Percentiles rank a stretch among this genome's conserved stretches.
phyloP scores from a whole-genome alignment of 1,140 invertebrate genomes.

The Cyrtorhinus lividipennis region DNA sequence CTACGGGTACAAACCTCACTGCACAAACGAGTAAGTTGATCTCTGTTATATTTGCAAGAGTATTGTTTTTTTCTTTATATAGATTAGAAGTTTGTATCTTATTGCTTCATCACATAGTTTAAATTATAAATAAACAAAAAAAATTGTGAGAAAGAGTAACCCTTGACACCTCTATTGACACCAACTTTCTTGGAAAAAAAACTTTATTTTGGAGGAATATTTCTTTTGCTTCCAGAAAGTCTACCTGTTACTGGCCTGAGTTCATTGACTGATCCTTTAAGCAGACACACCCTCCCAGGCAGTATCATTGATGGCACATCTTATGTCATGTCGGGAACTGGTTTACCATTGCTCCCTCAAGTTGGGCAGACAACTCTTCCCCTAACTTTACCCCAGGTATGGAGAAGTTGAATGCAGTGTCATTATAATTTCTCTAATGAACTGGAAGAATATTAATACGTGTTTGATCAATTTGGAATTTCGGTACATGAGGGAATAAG shows the following conservation, averaged over 20 bases:
- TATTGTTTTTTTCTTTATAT: not conserved
- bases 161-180: too few relatives aligned
- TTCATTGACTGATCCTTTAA: slow-evolving; percentile 17
- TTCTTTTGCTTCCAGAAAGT: slow-evolving; percentile 14
- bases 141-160: too few relatives aligned
- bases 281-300: slow-evolving; percentile 14
- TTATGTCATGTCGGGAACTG: slow-evolving; percentile 19
- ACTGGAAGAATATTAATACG: too few relatives aligned
- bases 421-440: too few relatives aligned
- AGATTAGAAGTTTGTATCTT: too few relatives aligned
- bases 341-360: slow-evolving; percentile 14
- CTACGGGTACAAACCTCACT: slow-evolving; percentile 1
- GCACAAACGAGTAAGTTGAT: slow-evolving; percentile 16
- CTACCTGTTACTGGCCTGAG: slow-evolving; percentile 16
- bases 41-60: not conserved
- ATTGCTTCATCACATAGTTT: too few relatives aligned
- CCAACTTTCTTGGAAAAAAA: too few relatives aligned
- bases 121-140: too few relatives aligned
- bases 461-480: too few relatives aligned
- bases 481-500: too few relatives aligned
- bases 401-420: too few relatives aligned
- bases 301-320: slow-evolving; percentile 14
- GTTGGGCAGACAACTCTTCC: slow-evolving; percentile 11
- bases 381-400: slow-evolving; percentile 9
- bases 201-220: too few relatives aligned